Evolutionary conservation across 2,888 invertebrate genomes (phyloP), one percentile per base, ranked within the genome.

Genomic region (Drosophila falleni): DNA sequence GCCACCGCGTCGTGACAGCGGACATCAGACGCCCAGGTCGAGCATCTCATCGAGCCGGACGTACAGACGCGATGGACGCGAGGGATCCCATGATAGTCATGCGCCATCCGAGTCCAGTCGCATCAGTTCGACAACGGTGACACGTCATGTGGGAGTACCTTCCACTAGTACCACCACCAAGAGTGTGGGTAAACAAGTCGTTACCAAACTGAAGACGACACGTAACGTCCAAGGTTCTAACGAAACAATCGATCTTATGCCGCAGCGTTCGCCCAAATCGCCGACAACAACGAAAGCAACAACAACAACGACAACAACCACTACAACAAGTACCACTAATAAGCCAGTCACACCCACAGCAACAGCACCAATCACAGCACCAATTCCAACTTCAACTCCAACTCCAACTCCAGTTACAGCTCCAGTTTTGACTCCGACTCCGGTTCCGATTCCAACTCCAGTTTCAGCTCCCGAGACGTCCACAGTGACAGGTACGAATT

Each of bases 1-100:
- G 23, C 23, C 1, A 4, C 65, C 58, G 93, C 74, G 94, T 10
- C 94, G 94, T 2, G 94, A 94, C 42, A 94, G 93, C 74, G 94
- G 92, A 74, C 77, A 78, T 4, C 75, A 76, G 4, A 69, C 91
- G 9, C 90, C 92, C n/a, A 83, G 92, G 0, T 88, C 91, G 44
- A 92, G 91, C 56, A 71, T 92, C 47, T 83, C 89, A 3, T 90
- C 92, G n/a, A 78, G 64, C 37, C 75, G 89, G 39, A 90, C 90
- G 19, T 88, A 81, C 42, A 78, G 89, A 41, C 88, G 91, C 5
- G 88, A 91, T 26, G 70, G 81, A 49, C 90, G 92, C 13, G 93
- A 92, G 70, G 92, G 93, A 37, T 91, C 92, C 1, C 91, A 91
- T 51, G 93, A 93, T 6, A 93, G 92, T 50, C 74, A 89, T 50